Evolutionary conservation across 2,113 vertebrate species (phyloP), one percentile per base, ranked within the genome.

Genomic region (Lates calcarifer): DNA sequence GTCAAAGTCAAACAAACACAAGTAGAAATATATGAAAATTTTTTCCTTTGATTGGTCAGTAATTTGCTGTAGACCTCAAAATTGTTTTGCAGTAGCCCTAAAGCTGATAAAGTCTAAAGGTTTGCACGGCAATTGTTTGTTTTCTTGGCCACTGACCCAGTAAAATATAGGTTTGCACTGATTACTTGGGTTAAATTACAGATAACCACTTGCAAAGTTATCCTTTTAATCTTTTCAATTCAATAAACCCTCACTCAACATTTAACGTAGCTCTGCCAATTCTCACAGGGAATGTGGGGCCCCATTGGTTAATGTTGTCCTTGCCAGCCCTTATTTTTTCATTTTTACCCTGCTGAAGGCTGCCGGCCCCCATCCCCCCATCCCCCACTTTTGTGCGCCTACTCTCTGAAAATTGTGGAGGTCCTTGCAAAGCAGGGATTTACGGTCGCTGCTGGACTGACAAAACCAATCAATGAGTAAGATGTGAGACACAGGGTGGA

Each of bases 221-320:
- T 9, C 20, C n/a, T 82, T 82, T 82, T 80, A 75, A 82, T 85
- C 66, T 70, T 60, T 14, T 20, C 68, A 83, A 83, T 60, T 45
- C 6, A 80, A 78, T 69, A 89, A 91, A 68, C 24, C 64, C n/a
- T 72, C 71, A 72, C 22, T 77, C 35, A 74, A 82, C 62, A 45
- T 87, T 87, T 41, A 67, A 78, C 4, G 13, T 49, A 55, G 41
- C 65, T 82, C 75, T 82, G 66, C 73, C 74, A 86, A 69, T 77
- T 86, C 83, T 89, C 82, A 67, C 82, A 77, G 73, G 79, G 63
- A 76, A 64, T 77, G 77, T 69, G 84, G 87, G 90, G 86, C 88
- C 88, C 85, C 86, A 72, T 78, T 53, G 66, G 76, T 82, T 87
- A 73, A 87, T 75, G 74, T 79, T 79, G 76, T 86, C 86, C 70